phyloP scores from a whole-genome alignment of 2,888 invertebrate species.

The Neoitamus cyanurus region DNA sequence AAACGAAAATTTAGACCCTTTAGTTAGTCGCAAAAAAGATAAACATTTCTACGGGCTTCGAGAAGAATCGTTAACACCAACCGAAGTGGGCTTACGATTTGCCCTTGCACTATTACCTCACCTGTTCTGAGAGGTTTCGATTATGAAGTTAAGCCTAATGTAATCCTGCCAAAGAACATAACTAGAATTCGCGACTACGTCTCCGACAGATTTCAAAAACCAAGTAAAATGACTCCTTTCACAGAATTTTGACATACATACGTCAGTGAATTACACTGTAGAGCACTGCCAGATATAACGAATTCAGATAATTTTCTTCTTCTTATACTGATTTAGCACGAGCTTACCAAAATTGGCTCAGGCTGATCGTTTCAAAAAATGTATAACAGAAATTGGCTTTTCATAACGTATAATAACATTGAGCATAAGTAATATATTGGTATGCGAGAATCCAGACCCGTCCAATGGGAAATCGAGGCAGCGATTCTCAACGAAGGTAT shows the following conservation, averaged over 20 bases:
- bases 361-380: too few relatives aligned
- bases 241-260: constrained; percentile 7
- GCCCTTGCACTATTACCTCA: background rate
- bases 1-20: background rate
- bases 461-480: too few relatives aligned
- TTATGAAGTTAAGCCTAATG: background rate
- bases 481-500: too few relatives aligned
- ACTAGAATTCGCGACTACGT: background rate
- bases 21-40: background rate
- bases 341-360: background rate
- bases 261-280: background rate
- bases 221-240: background rate
- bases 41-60: background rate
- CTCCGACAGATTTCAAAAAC: background rate
- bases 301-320: background rate
- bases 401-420: too few relatives aligned
- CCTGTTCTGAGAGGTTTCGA: background rate
- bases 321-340: background rate
- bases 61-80: background rate
- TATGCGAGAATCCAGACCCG: too few relatives aligned
- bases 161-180: constrained; percentile 2
- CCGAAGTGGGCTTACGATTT: background rate
- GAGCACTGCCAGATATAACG: background rate
- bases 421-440: too few relatives aligned
- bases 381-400: too few relatives aligned